These are phyloP conservation scores for Bhutanitis thaidina DNA, from an alignment of 2,888 invertebrate species.

Conservation along the genomic window DNA sequence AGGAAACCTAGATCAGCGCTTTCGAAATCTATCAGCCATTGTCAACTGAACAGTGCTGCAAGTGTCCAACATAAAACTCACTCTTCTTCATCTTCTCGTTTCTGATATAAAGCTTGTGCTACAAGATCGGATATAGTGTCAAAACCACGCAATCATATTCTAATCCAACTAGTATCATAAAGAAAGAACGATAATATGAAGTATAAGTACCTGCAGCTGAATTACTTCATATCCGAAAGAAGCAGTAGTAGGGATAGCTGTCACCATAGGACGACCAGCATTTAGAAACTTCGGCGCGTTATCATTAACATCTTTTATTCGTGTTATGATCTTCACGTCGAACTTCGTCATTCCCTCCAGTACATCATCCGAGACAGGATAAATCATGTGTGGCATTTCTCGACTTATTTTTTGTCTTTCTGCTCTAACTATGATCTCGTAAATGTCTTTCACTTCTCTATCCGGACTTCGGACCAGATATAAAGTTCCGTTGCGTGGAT, in stretches of 20 bases:
- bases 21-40: no score
- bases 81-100: no score
- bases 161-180: no score
- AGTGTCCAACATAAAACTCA: no score
- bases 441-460: slow-evolving; percentile 84
- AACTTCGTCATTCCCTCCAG: slow-evolving; percentile 85
- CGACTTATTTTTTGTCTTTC: slow-evolving; percentile 81
- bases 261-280: slow-evolving; percentile 88
- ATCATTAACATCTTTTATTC: slow-evolving; percentile 90
- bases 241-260: slow-evolving; percentile 90
- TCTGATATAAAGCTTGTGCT: no score
- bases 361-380: slow-evolving; percentile 86
- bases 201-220: slow-evolving; percentile 80
- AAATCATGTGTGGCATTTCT: slow-evolving; percentile 86
- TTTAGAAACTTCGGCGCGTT: slow-evolving; percentile 88
- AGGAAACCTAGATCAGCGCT: no score
- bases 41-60: no score
- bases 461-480: slow-evolving; percentile 87
- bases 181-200: no score
- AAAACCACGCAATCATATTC: no score
- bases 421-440: slow-evolving; percentile 77
- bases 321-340: slow-evolving; percentile 89
- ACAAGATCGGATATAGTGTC: no score
- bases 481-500: slow-evolving; percentile 87
- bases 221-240: slow-evolving; percentile 91